Evolutionary conservation across 2,888 invertebrate species (phyloP).

Genomic region (Ennomos quercinarius): DNA sequence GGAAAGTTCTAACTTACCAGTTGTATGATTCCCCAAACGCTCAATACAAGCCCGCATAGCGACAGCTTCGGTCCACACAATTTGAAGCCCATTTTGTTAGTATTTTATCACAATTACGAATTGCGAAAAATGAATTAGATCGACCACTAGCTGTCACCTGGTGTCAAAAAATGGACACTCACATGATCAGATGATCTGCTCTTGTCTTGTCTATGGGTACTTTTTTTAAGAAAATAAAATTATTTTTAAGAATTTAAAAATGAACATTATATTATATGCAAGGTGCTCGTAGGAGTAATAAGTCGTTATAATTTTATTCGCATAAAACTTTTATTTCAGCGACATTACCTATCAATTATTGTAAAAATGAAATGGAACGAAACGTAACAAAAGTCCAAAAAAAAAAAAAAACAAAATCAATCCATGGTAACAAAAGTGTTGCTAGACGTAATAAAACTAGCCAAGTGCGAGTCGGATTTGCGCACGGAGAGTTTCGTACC

Average conservation of each 20-base stretch:
- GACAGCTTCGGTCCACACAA: conserved; percentile 97
- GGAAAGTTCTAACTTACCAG: conserved; percentile 87
- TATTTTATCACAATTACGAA: conserved; percentile 60
- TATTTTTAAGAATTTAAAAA: too few species aligned
- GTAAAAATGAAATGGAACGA: conserved; percentile 20
- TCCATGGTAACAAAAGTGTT: conserved; percentile 12
- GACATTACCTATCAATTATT: neutral
- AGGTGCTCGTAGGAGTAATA: too few species aligned
- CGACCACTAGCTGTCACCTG: conserved; percentile 78
- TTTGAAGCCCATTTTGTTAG: conserved; percentile 76
- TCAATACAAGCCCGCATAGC: conserved; percentile 95
- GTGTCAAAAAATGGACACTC: conserved; percentile 75
- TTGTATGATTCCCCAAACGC: conserved; percentile 97
- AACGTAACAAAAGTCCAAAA: conserved; percentile 25
- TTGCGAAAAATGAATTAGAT: conserved; percentile 60
- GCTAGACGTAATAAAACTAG: neutral
- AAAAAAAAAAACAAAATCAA: too few species aligned
- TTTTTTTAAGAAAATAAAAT: too few species aligned
- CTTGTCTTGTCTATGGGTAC: conserved; percentile 65
- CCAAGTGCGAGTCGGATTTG: too few species aligned
- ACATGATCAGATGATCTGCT: conserved; percentile 80
- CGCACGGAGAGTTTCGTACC: too few species aligned
- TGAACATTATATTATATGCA: too few species aligned
- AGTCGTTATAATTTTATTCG: too few species aligned
- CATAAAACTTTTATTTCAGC: conserved; percentile 11